A percentile compares a stretch with the other conserved stretches of the same genome.
phyloP scores from a whole-genome alignment of 1,140 invertebrate genomes.

The Penaeus japonicus region DNA sequence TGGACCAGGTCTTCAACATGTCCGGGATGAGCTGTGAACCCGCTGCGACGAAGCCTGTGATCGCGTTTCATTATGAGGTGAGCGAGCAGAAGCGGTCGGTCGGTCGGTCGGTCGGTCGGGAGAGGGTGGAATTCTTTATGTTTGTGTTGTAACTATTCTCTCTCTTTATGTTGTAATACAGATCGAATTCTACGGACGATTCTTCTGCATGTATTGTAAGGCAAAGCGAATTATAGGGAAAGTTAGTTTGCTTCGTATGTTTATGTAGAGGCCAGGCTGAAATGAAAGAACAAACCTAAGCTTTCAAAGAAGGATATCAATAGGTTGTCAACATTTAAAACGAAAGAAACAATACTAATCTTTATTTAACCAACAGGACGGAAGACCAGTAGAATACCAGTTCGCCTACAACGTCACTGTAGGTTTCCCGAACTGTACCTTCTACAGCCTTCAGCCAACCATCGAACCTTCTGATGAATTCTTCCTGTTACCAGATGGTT shows the following conservation, averaged over 20 bases:
- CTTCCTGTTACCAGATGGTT: conserved; percentile 29
- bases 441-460: conserved; percentile 27
- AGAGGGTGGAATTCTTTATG: no score
- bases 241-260: no score
- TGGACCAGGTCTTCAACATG: neutral
- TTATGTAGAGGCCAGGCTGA: no score
- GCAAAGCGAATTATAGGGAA: no score
- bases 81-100: neutral
- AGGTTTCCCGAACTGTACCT: conserved; percentile 42
- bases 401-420: conserved; percentile 7
- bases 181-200: no score
- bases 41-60: neutral
- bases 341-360: neutral
- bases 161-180: no score
- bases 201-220: no score
- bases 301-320: neutral
- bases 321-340: neutral
- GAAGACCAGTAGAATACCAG: conserved; percentile 28
- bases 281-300: no score
- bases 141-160: no score
- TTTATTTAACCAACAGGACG: conserved; percentile 2
- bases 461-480: neutral
- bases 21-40: conserved; percentile 3
- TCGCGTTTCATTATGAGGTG: conserved; percentile 23
- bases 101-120: no score